A percentile compares a stretch with the other conserved stretches of the same genome.
Evolutionary conservation across 2,797 vertebrate species (phyloP).

Genomic region (Leuciscus waleckii): DNA sequence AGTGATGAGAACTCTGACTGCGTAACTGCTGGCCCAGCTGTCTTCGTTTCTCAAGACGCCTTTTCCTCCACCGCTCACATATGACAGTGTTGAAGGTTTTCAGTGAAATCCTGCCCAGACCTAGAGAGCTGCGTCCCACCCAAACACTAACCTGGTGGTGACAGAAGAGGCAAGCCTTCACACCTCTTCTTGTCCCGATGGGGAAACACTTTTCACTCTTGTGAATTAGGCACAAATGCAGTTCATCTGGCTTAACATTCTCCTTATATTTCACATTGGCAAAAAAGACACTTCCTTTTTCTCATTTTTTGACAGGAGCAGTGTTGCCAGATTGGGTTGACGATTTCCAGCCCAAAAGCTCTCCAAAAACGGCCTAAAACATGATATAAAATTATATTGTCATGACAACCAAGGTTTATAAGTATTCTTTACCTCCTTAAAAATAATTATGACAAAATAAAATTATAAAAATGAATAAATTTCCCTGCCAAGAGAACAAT

Average conservation of each 20-base stretch:
- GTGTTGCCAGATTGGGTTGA: too few relatives aligned
- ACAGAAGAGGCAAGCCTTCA: slow-evolving; percentile 52
- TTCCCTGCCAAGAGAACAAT: too few relatives aligned
- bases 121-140: slow-evolving; percentile 46
- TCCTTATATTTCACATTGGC: slow-evolving; percentile 38
- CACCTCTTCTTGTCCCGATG: slow-evolving; percentile 36
- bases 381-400: too few relatives aligned
- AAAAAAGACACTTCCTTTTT: not conserved
- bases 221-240: slow-evolving; percentile 26
- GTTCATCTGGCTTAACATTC: slow-evolving; percentile 27
- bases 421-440: too few relatives aligned
- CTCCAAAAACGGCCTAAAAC: too few relatives aligned
- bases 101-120: slow-evolving; percentile 48
- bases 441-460: too few relatives aligned
- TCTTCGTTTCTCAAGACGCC: slow-evolving; percentile 28
- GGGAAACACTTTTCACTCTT: slow-evolving; percentile 45
- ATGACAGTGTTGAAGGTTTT: slow-evolving; percentile 42
- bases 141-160: slow-evolving; percentile 58
- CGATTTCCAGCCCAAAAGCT: too few relatives aligned
- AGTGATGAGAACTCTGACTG: slow-evolving; percentile 32
- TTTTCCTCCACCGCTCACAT: slow-evolving; percentile 10
- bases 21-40: slow-evolving; percentile 31
- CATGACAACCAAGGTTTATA: too few relatives aligned
- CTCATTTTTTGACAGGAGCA: not conserved
- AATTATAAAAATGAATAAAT: too few relatives aligned